Base-by-base conservation (phyloP, 2,113 vertebrate genomes). In the Cyanistes caeruleus region DNA sequence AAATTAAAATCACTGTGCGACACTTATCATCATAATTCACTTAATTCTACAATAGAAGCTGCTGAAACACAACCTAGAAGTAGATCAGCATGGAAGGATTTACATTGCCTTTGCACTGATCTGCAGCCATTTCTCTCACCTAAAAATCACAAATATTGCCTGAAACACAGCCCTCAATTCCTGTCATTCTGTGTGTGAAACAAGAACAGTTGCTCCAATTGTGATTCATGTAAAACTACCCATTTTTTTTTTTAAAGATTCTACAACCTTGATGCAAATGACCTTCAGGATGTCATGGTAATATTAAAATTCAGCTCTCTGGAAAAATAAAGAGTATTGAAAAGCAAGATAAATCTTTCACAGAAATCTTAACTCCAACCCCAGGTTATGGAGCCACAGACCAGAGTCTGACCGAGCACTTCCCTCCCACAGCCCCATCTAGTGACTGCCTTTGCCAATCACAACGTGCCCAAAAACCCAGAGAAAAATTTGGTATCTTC, bases 401-500 rank as follows among this genome's bases (percentile, higher is more conserved):
- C 1, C 63, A 41, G 63, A 31, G 10, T 5, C 18, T 12, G 56
- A 53, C n/a, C 0, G 0, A 55, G 48, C 39, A 22, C 23, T 63
- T 39, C 65, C 58, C 78, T 49, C 41, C 62, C 4, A 3, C 70
- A 87, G 79, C 93, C 73, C 96, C 96, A 93, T 59, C 96, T 95
- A 93, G 85, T 73, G 96, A 72, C 65, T 28, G 44, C 16, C 68
- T 48, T 22, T 68, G 59, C 68, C 56, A 65, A 41, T 2, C 6
- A 9, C 89, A 85, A 8, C 1, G 7, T 8, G 43, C 43, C 80
- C 49, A 52, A 39, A 89, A 67, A 52, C 8, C 15, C 51, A 4
- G 4, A 82, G 6, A 3, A 56, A 63, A 48, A 56, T 14, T 2
- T 48, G 43, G 0, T 9, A 3, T 35, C 35, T 56, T 70, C 64